Conservation (phyloP, 2,797 vertebrate species). For the Otolemur crassicaudatus region DNA sequence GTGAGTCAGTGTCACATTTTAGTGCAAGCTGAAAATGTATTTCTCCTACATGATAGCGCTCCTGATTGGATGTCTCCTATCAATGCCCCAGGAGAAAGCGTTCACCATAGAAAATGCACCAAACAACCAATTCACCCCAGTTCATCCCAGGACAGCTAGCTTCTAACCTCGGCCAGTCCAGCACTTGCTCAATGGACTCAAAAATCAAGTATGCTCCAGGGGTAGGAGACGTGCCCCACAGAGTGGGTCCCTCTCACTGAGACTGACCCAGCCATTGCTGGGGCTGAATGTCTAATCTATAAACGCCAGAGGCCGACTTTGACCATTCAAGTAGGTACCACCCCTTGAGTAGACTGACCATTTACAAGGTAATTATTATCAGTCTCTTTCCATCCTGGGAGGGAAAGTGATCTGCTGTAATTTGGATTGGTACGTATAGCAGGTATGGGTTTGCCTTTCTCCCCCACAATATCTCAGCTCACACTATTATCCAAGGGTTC, state of each 20-base stretch:
- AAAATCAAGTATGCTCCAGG: background rate
- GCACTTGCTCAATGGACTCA: background rate
- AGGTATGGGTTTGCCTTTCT: background rate
- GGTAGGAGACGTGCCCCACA: background rate
- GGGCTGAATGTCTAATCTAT: background rate
- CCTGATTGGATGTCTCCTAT: background rate
- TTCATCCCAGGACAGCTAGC: background rate
- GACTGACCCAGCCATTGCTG: background rate
- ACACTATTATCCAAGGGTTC: background rate
- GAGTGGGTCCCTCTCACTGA: background rate
- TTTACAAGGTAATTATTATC: background rate
- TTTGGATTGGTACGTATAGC: background rate
- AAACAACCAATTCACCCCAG: background rate
- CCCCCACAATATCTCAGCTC: background rate
- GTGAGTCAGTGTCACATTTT: background rate
- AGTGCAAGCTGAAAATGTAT: background rate
- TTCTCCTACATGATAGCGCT: background rate
- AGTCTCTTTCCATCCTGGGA: background rate
- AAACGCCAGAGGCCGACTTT: background rate
- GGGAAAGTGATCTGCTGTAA: background rate
- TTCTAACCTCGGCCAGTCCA: background rate
- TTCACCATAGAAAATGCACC: background rate
- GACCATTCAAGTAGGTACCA: background rate
- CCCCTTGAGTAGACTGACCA: background rate
- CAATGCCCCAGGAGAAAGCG: background rate